These are phyloP conservation scores for Stenodema calcarata DNA, from an alignment of 2,888 invertebrate species.

Conservation along the genomic window DNA sequence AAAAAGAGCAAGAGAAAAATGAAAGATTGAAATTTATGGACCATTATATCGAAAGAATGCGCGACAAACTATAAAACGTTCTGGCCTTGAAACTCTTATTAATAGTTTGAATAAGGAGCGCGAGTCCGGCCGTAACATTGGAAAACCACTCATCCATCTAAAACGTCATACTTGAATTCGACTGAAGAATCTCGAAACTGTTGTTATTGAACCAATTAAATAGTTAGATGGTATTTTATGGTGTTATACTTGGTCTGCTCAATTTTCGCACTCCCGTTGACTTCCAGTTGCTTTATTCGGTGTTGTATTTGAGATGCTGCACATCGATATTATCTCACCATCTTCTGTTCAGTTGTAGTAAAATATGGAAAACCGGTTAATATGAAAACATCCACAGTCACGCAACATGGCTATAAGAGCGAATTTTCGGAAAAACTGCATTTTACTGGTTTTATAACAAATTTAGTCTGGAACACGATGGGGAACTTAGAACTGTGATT, in stretches of 20 bases:
- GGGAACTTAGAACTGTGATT: too few species aligned
- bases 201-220: neutral
- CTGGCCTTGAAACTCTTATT: neutral
- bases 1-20: neutral
- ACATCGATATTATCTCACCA: neutral
- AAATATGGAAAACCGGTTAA: too few species aligned
- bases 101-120: constrained; percentile 8
- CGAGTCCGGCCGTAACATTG: neutral
- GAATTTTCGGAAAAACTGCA: too few species aligned
- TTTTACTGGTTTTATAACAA: too few species aligned
- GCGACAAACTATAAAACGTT: constrained; percentile 5
- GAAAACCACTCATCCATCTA: neutral
- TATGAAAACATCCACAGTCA: too few species aligned
- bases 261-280: neutral
- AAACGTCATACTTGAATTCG: constrained; percentile 2
- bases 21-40: neutral
- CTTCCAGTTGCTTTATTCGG: neutral
- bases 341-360: too few species aligned
- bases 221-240: neutral
- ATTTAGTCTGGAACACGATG: too few species aligned
- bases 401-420: too few species aligned
- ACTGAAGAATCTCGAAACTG: neutral
- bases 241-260: neutral
- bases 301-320: neutral
- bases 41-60: constrained; percentile 1